phyloP scores from a whole-genome alignment of 2,797 vertebrate genomes.

The Pangasius krempfi region DNA sequence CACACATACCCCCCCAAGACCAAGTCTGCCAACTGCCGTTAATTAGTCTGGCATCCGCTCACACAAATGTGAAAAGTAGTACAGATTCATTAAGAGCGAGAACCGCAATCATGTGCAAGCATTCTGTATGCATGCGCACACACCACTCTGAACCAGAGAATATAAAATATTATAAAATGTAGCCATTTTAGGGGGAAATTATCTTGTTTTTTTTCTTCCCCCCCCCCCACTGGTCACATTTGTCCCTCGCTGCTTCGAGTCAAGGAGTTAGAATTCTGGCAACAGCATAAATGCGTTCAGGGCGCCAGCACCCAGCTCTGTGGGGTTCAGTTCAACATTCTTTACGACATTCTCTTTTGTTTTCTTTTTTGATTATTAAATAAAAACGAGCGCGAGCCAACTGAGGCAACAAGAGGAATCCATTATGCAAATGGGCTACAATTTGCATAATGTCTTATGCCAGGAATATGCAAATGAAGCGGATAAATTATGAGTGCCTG shows the following conservation, averaged over 20 bases:
- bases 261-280: slow-evolving; percentile 12
- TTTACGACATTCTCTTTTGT: slow-evolving; percentile 48
- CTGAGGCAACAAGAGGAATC: slow-evolving; percentile 91
- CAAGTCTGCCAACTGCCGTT: slow-evolving; percentile 60
- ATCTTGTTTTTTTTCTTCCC: not conserved
- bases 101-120: slow-evolving; percentile 13
- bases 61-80: slow-evolving; percentile 56
- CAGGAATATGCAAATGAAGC: slow-evolving; percentile 93
- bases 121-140: not conserved
- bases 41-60: slow-evolving; percentile 70
- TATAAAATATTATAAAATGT: not conserved
- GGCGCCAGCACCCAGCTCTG: not conserved
- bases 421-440: slow-evolving; percentile 90
- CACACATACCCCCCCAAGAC: slow-evolving; percentile 20
- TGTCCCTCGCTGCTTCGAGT: not conserved
- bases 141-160: not conserved
- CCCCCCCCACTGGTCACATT: not conserved
- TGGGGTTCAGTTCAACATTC: not conserved
- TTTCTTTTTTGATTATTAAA: slow-evolving; percentile 72
- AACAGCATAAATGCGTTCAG: not conserved
- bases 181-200: not conserved
- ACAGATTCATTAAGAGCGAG: slow-evolving; percentile 63
- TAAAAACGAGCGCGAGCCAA: slow-evolving; percentile 84
- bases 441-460: slow-evolving; percentile 99
- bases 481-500: slow-evolving; percentile 97